A percentile compares a stretch with the other conserved stretches of the same genome.
Conservation (phyloP, 2,888 invertebrate species). For the Mayetiola destructor region DNA sequence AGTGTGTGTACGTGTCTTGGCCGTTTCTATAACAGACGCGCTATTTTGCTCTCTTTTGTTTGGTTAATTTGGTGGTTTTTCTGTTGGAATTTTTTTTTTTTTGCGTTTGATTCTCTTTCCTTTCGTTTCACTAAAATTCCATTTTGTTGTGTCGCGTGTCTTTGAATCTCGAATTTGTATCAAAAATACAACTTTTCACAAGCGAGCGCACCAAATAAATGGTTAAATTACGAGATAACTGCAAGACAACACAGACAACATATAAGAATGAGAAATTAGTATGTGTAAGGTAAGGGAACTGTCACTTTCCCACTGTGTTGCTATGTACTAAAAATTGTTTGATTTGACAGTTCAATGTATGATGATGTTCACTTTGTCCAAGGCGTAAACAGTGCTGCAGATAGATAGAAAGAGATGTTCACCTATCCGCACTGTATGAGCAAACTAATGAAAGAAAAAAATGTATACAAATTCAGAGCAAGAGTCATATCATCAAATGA, state of each 20-base stretch:
- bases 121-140: not conserved
- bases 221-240: not conserved
- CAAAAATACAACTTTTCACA: constrained; percentile 7
- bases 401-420: too few relatives aligned
- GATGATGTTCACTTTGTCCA: not conserved
- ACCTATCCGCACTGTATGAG: not conserved
- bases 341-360: not conserved
- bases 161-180: not conserved
- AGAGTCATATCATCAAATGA: not conserved
- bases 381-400: not conserved
- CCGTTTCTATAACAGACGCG: not conserved
- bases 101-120: not conserved
- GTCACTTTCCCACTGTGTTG: constrained; percentile 1
- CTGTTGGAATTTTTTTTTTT: not conserved
- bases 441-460: not conserved
- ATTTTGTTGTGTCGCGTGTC: not conserved
- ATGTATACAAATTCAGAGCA: not conserved
- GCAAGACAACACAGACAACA: not conserved
- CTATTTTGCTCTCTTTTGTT: not conserved
- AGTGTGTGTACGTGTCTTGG: not conserved
- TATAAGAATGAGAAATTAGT: constrained; percentile 7
- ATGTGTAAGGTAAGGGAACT: not conserved
- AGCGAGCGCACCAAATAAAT: not conserved
- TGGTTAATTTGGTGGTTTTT: not conserved
- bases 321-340: not conserved